A percentile compares a stretch with the other conserved stretches of the same genome.
phyloP scores from a whole-genome alignment of 2,113 vertebrate species.

The Oreochromis niloticus region DNA sequence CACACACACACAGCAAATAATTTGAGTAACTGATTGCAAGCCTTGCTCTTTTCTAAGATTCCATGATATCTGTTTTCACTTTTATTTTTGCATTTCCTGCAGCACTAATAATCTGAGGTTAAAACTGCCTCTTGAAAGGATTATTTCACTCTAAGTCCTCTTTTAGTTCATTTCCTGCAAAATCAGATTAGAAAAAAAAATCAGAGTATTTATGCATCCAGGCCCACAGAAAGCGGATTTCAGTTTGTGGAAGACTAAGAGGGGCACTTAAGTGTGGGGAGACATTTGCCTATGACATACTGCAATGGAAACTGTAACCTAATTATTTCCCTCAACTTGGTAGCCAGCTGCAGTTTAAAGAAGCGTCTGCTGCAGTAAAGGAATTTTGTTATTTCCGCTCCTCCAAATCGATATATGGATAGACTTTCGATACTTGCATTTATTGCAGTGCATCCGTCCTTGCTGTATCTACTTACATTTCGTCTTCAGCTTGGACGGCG shows the following conservation, averaged over 20 bases:
- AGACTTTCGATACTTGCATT: constrained; percentile 2
- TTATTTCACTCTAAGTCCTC: constrained; percentile 4
- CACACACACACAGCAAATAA: neutral
- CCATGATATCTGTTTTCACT: neutral
- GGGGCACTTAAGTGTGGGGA: neutral
- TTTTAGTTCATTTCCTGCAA: neutral
- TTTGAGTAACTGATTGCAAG: neutral
- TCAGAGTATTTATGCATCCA: neutral
- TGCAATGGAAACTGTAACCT: neutral
- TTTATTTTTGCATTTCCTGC: neutral
- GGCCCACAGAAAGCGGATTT: constrained; percentile 16
- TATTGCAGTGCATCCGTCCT: constrained; percentile 28
- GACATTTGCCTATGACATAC: neutral
- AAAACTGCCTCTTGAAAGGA: constrained; percentile 11
- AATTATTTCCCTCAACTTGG: neutral
- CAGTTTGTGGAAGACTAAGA: constrained; percentile 3
- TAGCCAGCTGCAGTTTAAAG: neutral
- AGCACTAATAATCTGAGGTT: constrained; percentile 21
- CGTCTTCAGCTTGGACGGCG: constrained; percentile 26
- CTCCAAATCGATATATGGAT: neutral
- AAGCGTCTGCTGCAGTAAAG: neutral
- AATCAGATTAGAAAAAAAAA: constrained; percentile 23
- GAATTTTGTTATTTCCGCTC: neutral
- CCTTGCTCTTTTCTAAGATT: neutral
- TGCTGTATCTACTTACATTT: constrained; percentile 38